Conservation (phyloP, 2,888 invertebrate species). For the Sesia bembeciformis region DNA sequence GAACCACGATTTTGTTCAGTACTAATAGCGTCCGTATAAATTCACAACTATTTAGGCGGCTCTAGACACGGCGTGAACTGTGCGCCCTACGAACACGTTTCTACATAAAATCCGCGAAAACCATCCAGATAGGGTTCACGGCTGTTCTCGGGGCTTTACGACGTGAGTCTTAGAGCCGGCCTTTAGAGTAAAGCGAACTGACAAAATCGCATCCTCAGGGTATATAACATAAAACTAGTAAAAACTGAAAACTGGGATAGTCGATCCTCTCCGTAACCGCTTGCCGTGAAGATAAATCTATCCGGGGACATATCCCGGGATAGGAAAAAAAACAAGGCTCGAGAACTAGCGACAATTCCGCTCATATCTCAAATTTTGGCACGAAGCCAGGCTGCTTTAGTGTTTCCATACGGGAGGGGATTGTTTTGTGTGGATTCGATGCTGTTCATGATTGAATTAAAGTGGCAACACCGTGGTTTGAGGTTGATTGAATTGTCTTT, state of each 20-base stretch:
- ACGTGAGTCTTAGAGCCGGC: too few species aligned
- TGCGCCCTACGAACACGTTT: too few species aligned
- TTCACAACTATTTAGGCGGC: too few species aligned
- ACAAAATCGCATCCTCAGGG: not conserved
- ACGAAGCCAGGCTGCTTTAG: not conserved
- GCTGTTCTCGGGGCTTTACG: too few species aligned
- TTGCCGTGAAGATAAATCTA: conserved; percentile 12
- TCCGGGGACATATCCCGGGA: conserved; percentile 9
- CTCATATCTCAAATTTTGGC: conserved; percentile 14
- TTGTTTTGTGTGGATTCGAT: conserved; percentile 2
- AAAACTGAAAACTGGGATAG: not conserved
- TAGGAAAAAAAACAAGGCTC: conserved; percentile 3
- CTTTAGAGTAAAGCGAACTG: not conserved
- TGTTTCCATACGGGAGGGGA: not conserved
- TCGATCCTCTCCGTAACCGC: not conserved
- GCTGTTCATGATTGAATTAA: not conserved
- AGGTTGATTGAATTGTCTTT: not conserved
- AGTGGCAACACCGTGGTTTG: not conserved
- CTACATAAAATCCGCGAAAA: too few species aligned
- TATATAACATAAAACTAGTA: not conserved
- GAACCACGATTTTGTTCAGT: too few species aligned
- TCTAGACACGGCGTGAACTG: too few species aligned
- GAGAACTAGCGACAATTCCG: conserved; percentile 4
- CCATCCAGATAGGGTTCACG: too few species aligned
- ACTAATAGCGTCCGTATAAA: too few species aligned